Percentiles rank a stretch among this genome's conserved stretches.
phyloP scores from a whole-genome alignment of 2,888 invertebrate species.

The Entomobrya multifasciata region DNA sequence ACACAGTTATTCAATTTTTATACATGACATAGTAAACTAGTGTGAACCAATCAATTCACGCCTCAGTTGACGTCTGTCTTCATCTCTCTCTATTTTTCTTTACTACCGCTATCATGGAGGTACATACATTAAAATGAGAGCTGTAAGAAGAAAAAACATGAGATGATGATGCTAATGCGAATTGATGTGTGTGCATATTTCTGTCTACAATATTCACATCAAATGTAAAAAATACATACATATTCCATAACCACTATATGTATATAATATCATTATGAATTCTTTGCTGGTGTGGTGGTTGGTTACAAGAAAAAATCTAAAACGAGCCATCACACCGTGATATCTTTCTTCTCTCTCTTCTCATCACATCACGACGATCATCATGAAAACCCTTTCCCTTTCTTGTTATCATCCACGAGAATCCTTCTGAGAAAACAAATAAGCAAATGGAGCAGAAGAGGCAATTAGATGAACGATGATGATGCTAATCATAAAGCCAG shows the following conservation, averaged over 20 bases:
- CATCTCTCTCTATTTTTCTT: not conserved
- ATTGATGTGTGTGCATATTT: conserved; percentile 31
- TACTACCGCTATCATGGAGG: not conserved
- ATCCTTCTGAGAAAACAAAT: conserved; percentile 51
- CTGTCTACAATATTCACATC: conserved; percentile 23
- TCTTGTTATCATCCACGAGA: conserved; percentile 31
- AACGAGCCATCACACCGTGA: not conserved
- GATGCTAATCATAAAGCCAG: conserved; percentile 18
- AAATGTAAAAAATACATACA: no score
- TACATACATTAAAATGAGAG: not conserved
- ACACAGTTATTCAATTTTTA: not conserved
- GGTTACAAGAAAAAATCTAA: not conserved
- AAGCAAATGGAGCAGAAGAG: conserved; percentile 53
- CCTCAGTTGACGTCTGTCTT: conserved; percentile 47
- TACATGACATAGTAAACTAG: conserved; percentile 33
- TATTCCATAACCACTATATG: not conserved
- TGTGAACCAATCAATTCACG: conserved; percentile 58
- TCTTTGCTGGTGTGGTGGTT: no score
- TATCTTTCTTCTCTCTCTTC: conserved; percentile 2
- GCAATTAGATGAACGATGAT: conserved; percentile 47
- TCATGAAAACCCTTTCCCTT: conserved; percentile 4
- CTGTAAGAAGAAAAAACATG: not conserved
- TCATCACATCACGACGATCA: conserved; percentile 7
- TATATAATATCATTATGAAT: no score
- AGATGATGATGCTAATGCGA: conserved; percentile 38